Percentiles rank a stretch among this genome's conserved stretches.
phyloP scores from a whole-genome alignment of 1,140 invertebrate genomes.

The Drosophila teissieri region DNA sequence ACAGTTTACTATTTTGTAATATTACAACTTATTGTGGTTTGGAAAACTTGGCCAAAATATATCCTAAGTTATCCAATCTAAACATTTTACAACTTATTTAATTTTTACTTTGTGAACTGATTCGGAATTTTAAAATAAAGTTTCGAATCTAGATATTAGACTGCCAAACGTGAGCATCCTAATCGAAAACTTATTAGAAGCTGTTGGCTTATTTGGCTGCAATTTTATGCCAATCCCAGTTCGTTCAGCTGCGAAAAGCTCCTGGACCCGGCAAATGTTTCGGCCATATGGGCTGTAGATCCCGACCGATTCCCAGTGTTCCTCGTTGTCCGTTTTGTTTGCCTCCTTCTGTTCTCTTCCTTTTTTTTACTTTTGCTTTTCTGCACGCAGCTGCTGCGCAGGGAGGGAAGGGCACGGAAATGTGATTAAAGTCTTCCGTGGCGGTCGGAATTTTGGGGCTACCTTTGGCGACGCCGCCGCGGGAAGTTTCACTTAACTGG shows the following conservation, averaged over 20 bases:
- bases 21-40: no score
- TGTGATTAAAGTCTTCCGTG: slow-evolving; percentile 28
- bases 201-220: no score
- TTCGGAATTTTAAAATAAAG: no score
- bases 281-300: slow-evolving; percentile 46
- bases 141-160: no score
- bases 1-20: no score
- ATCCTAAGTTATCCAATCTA: no score
- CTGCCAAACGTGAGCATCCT: no score
- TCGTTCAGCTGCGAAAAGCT: background rate
- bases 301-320: slow-evolving; percentile 7
- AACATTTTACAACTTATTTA: no score
- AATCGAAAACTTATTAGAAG: no score
- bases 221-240: background rate
- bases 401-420: slow-evolving; percentile 18
- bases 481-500: background rate
- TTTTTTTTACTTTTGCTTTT: slow-evolving; percentile 4
- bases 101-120: no score
- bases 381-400: slow-evolving; percentile 50
- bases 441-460: background rate
- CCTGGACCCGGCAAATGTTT: background rate
- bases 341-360: slow-evolving; percentile 14
- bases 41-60: no score
- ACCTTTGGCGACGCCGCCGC: background rate
- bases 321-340: slow-evolving; percentile 27